Evolutionary conservation across 2,113 vertebrate species (phyloP), one percentile per base, ranked within the genome.

Genomic region (Pangasianodon hypophthalmus): DNA sequence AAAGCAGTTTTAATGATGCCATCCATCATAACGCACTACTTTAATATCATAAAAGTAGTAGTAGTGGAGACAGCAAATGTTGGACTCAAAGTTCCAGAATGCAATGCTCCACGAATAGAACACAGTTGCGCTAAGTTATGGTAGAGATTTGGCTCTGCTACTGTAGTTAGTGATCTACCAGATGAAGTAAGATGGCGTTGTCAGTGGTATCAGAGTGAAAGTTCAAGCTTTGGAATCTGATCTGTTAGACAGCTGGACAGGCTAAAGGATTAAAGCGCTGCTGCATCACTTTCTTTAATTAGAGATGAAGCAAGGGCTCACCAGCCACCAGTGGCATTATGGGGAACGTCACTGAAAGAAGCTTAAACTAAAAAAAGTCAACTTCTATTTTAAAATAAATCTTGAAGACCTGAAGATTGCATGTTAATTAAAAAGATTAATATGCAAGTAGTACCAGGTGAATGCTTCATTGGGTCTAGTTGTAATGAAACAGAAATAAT

Each of bases 401-500:
- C 32, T 37, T 18, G 32, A 71, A 37, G n/a, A 71, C n/a, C 16
- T 71, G 14, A 37, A 32, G 67, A 71, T 69, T 6, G 7, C 32
- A 73, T 18, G n/a, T 0, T 37, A 18, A 37, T 75, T 44, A 44
- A 6, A 44, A 75, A 44, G 37, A 44, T 44, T 32, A 16, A 71
- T 71, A 71, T 69, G 64, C 41, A 75, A 75, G 14, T 44, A 21
- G 16, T 75, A 21, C 37, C 18, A 1, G 29, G 6, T 73, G 41
- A 75, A 32, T 16, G 82, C 37, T 37, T 84, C 18, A 84, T 60
- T 84, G 60, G 52, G 6, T 75, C 46, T 50, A 19, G 14, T 46
- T 48, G 24, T 48, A 64, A 84, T 75, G 24, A 18, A 29, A 83
- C 80, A 67, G 48, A 84, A 60, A 54, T 60, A 48, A 84, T 84